Base-by-base conservation (phyloP, 2,797 vertebrate genomes). In the Alosa sapidissima region DNA sequence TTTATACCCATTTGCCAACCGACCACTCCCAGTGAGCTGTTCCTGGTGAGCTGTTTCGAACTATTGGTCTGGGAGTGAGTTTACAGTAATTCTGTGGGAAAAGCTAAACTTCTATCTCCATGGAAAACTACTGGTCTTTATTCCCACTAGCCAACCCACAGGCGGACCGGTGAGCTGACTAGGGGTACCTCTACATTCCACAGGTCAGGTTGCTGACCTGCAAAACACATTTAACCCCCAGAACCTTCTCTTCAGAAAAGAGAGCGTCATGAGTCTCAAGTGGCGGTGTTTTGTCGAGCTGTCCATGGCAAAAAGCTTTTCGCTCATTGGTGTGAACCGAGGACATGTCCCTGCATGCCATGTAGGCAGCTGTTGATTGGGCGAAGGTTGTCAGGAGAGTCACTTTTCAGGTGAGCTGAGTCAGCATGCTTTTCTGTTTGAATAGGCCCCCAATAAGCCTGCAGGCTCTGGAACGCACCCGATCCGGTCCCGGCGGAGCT, bases 161-260 rank as follows among this genome's bases (percentile, higher is more conserved):
- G 60, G 60, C n/a, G 2, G 60, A 4, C 60, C n/a, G n/a, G 1
- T 21, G 36, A 41, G 33, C 65, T 47, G 28, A 47, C 72, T 7
- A 19, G 41, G 2, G 41, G 41, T 21, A 78, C 16, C 72, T 45
- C 72, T 47, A 13, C 72, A 78, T 78, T 78, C 72, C 41, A 36
- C 28, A 21, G 72, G 5, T 78, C 16, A 47, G 72, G 36, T 47
- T 78, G 72, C 72, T 78, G 72, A 78, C 41, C 72, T 8, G 72
- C 36, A 36, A 78, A 78, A 45, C 72, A 78, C 72, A 47, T 78
- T 78, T 21, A 78, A 21, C 16, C 72, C 16, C 41, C 41, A 47
- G 72, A 78, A 78, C 16, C 36, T 78, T 78, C 72, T 16, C 28
- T 36, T 78, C 72, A 78, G 72, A 78, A 78, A 78, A 78, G 72